Conservation (phyloP, 2,797 vertebrate genomes). For the Tamandua tetradactyla region DNA sequence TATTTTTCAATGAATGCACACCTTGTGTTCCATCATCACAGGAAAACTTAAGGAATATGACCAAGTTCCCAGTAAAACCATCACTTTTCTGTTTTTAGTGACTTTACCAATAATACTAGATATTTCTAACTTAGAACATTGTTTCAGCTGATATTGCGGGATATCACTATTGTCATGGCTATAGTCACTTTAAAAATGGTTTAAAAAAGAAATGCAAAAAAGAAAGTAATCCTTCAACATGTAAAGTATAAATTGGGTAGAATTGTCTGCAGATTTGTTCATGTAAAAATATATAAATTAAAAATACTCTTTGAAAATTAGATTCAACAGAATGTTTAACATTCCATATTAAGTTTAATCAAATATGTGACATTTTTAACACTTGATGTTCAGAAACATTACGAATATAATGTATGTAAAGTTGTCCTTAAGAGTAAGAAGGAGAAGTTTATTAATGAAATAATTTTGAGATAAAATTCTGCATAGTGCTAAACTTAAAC, state of each 20-base stretch:
- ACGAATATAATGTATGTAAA: neutral
- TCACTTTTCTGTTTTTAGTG: neutral
- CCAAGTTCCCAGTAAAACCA: neutral
- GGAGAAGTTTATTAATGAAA: neutral
- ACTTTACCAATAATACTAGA: slow-evolving; percentile 3
- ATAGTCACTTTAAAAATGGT: slow-evolving; percentile 26
- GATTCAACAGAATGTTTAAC: neutral
- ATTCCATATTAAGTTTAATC: neutral
- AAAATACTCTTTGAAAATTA: neutral
- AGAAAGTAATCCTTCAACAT: neutral
- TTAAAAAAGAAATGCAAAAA: neutral
- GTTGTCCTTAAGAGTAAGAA: neutral
- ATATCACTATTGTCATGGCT: slow-evolving; percentile 4
- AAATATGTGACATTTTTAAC: neutral
- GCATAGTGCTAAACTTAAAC: neutral
- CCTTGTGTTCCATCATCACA: slow-evolving; percentile 27
- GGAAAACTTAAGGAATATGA: neutral
- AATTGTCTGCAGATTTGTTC: neutral
- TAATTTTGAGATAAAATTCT: neutral
- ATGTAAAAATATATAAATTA: neutral
- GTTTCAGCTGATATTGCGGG: neutral
- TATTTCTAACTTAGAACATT: slow-evolving; percentile 35
- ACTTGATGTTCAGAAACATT: neutral
- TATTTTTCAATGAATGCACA: slow-evolving; percentile 48
- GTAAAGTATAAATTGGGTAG: neutral